Percentiles rank a stretch among this genome's conserved stretches.
phyloP scores from a whole-genome alignment of 2,888 invertebrate species.

The Amorpha juglandis region DNA sequence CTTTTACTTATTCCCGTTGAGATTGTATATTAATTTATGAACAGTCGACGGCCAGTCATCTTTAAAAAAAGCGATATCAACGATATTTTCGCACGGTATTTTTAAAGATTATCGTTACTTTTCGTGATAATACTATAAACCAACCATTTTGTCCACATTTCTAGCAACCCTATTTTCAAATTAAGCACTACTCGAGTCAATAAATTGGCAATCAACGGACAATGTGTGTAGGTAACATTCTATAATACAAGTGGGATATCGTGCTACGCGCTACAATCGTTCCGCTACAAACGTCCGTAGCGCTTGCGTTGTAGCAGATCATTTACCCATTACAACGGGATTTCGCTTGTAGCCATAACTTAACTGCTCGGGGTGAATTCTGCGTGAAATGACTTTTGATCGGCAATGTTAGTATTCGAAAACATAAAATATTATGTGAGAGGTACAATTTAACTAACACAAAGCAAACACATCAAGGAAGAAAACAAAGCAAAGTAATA shows the following conservation, averaged over 20 bases:
- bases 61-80: not conserved
- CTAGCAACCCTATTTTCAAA: slow-evolving; percentile 16
- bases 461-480: not conserved
- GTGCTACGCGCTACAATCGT: slow-evolving; percentile 16
- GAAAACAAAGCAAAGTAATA: too few species aligned
- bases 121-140: not conserved
- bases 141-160: not conserved
- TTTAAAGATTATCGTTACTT: not conserved
- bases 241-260: slow-evolving; percentile 17
- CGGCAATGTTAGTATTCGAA: not conserved
- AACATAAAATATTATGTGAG: not conserved
- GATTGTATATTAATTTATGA: not conserved
- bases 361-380: slow-evolving; percentile 1
- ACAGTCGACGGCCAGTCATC: not conserved
- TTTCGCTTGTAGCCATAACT: slow-evolving; percentile 19
- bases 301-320: slow-evolving; percentile 23
- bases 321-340: slow-evolving; percentile 20
- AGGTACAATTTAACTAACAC: not conserved
- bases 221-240: slow-evolving; percentile 24
- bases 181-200: slow-evolving; percentile 27
- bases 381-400: slow-evolving; percentile 15
- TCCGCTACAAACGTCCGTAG: slow-evolving; percentile 14
- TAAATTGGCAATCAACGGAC: slow-evolving; percentile 28
- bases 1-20: not conserved
- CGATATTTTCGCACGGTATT: not conserved